phyloP scores from a whole-genome alignment of 1,140 invertebrate species.

The Trypoxylus dichotomus region DNA sequence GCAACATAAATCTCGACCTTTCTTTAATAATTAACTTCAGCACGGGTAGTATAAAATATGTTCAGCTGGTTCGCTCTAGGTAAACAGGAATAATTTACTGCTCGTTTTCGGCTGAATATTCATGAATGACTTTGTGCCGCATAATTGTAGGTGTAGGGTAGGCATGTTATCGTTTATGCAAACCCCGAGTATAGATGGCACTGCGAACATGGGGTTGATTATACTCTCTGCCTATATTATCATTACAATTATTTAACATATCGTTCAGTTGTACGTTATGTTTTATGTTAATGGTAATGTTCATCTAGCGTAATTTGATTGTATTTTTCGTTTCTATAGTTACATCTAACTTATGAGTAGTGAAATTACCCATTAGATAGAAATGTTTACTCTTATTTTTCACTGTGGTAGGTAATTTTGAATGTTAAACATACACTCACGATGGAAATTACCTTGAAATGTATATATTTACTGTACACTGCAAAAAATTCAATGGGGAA shows the following conservation, averaged over 20 bases:
- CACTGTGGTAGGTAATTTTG: too few species aligned
- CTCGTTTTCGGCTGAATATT: slow-evolving; percentile 1
- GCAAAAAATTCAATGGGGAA: too few species aligned
- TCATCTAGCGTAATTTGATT: too few species aligned
- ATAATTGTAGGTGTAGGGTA: not conserved
- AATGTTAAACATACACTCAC: too few species aligned
- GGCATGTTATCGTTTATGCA: not conserved
- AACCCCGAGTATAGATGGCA: not conserved
- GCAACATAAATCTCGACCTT: not conserved
- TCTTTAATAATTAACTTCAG: not conserved
- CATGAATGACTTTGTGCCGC: slow-evolving; percentile 1
- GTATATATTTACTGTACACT: too few species aligned
- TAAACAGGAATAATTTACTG: slow-evolving; percentile 3
- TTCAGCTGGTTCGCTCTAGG: not conserved
- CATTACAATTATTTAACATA: not conserved
- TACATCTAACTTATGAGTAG: too few species aligned
- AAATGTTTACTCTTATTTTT: too few species aligned
- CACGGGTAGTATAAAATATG: not conserved
- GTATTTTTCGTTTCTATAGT: too few species aligned
- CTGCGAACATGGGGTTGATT: not conserved
- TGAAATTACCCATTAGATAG: too few species aligned
- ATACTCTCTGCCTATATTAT: not conserved
- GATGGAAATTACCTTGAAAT: too few species aligned
- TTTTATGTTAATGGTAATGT: not conserved
- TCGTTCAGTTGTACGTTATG: not conserved